These are phyloP conservation scores for Ecdyonurus torrentis DNA, from an alignment of 2,888 invertebrate species.

Conservation along the genomic window DNA sequence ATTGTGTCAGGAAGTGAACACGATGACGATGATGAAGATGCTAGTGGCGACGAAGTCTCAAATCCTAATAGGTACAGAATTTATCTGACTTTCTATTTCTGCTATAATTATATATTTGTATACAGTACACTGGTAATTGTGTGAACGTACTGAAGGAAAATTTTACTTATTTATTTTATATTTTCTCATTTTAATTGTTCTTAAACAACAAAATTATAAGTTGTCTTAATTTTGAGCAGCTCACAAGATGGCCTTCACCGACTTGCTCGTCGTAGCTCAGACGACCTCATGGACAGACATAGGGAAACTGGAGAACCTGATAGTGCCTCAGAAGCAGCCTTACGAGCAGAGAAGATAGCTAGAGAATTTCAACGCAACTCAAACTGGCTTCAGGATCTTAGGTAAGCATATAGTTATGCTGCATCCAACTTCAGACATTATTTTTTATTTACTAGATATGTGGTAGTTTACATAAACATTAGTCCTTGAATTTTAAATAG, in stretches of 20 bases:
- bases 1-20: conserved; percentile 59
- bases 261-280: not conserved
- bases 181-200: too few species aligned
- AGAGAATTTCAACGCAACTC: not conserved
- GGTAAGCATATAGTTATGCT: conserved; percentile 8
- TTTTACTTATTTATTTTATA: too few species aligned
- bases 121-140: too few species aligned
- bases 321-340: not conserved
- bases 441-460: too few species aligned
- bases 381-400: not conserved
- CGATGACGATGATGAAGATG: conserved; percentile 23
- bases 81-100: too few species aligned
- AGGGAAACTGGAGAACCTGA: not conserved
- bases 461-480: too few species aligned
- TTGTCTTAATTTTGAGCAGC: not conserved
- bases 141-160: too few species aligned
- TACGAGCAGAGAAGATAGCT: not conserved
- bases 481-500: too few species aligned
- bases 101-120: too few species aligned
- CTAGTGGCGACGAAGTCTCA: conserved; percentile 22
- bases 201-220: not conserved
- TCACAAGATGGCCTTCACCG: not conserved
- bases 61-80: not conserved
- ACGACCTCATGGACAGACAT: not conserved
- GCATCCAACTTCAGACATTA: too few species aligned